A percentile compares a stretch with the other conserved stretches of the same genome.
phyloP scores from a whole-genome alignment of 2,113 vertebrate genomes.

The Montifringilla adamsi region DNA sequence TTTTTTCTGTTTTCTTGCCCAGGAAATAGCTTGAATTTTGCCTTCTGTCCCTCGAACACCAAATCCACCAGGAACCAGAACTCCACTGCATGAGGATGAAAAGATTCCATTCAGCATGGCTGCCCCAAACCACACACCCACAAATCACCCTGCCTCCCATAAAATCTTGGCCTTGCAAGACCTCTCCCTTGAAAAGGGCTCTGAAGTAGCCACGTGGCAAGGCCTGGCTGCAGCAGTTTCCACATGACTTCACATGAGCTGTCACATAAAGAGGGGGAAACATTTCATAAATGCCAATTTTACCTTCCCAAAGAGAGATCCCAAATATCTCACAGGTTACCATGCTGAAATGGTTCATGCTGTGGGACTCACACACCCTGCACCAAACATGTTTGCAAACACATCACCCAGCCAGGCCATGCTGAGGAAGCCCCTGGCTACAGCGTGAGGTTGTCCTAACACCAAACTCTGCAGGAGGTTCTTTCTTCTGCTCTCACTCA shows the following conservation, averaged over 20 bases:
- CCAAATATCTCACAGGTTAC: not conserved
- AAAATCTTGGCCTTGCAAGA: not conserved
- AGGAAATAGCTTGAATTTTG: conserved; percentile 94
- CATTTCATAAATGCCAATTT: not conserved
- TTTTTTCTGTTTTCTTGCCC: conserved; percentile 95
- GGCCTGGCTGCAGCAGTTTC: not conserved
- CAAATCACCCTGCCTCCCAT: rapidly evolving
- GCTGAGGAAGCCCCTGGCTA: not conserved
- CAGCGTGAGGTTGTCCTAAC: not conserved
- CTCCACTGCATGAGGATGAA: conserved; percentile 73
- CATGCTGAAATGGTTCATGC: rapidly evolving
- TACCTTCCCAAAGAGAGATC: not conserved
- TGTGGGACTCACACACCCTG: not conserved
- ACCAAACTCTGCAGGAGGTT: not conserved
- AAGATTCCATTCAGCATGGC: not conserved
- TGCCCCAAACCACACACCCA: not conserved
- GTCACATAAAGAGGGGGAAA: not conserved
- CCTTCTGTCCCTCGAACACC: conserved; percentile 95
- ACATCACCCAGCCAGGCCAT: not conserved
- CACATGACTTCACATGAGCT: not conserved
- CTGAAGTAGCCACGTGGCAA: not conserved
- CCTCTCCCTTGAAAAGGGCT: not conserved
- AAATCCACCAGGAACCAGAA: conserved; percentile 95
- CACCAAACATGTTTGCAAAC: not conserved
- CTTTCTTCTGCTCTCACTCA: not conserved